Base-by-base conservation (phyloP, 2,797 vertebrate genomes). In the Prunella strophiata region DNA sequence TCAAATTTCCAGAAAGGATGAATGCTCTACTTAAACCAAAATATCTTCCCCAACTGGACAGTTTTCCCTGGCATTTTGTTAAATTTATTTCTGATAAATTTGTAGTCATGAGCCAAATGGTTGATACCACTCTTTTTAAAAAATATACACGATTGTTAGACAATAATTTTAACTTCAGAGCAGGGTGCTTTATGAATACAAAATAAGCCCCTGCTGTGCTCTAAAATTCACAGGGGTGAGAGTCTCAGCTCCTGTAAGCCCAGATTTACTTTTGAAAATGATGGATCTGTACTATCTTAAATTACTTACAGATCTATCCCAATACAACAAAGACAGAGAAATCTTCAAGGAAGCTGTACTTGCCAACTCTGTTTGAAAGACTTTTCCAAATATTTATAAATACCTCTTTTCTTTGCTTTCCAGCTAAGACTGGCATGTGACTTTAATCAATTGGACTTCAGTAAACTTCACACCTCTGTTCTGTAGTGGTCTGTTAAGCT, bases 361-460 rank as follows among this genome's bases (percentile, higher is more conserved):
- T 71, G 78, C 67, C 91, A 92, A 48, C 55, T 85, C 50, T 50
- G 26, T 55, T 91, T 91, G 85, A 92, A 93, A 91, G 76, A 65
- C 74, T 34, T 93, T 89, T 82, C 91, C 76, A 84, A 86, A 78
- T 93, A 94, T 92, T 93, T 96, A 82, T 87, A 96, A 91, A 87
- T 80, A 63, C 23, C 42, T 62, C n/a, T 88, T 89, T 91, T 40
- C 78, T 92, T 93, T 88, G 48, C 76, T 91, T 93, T 93, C 88
- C 62, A 83, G 70, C 83, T 70, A 81, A 90, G 88, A 75, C 20
- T 92, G 51, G 51, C 74, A 84, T 73, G 34, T 87, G 91, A 87
- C 63, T 89, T 89, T 90, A 88, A 94, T 94, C 90, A 96, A 63
- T 6, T n/a, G 26, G 59, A 84, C 91, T 95, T 96, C 82, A 94